Evolutionary conservation across 2,797 vertebrate species (phyloP).

Genomic region (Ctenochaetus hawaiiensis): DNA sequence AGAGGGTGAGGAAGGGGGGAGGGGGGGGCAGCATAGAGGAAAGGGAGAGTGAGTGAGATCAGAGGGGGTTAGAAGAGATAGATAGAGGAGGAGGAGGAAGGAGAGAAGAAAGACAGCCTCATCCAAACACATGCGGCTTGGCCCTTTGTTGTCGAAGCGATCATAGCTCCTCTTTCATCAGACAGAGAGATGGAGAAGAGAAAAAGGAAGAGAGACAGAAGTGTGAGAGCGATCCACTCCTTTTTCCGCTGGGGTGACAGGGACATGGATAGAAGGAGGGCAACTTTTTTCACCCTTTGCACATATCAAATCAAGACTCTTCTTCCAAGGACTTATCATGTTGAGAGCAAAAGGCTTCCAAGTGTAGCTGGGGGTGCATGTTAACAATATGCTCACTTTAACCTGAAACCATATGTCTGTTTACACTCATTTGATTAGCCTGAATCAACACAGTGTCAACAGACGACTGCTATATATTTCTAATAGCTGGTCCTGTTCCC

Average conservation of each 20-base stretch:
- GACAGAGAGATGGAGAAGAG: conserved; percentile 76
- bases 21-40: conserved; percentile 42
- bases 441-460: conserved; percentile 55
- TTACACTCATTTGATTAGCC: conserved; percentile 42
- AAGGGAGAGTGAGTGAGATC: conserved; percentile 78
- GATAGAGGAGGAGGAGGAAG: conserved; percentile 83
- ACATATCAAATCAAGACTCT: conserved; percentile 74
- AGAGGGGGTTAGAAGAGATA: conserved; percentile 78
- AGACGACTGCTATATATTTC: conserved; percentile 41
- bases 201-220: conserved; percentile 76
- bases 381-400: conserved; percentile 54
- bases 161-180: conserved; percentile 89
- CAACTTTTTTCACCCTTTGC: conserved; percentile 75
- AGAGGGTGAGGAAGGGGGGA: conserved; percentile 29
- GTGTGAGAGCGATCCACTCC: conserved; percentile 78
- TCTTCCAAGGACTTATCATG: conserved; percentile 75
- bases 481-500: conserved; percentile 48
- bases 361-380: conserved; percentile 41
- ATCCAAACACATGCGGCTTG: conserved; percentile 84
- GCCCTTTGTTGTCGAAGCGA: conserved; percentile 88
- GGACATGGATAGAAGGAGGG: conserved; percentile 76
- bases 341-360: conserved; percentile 67
- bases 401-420: conserved; percentile 60
- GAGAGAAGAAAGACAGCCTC: conserved; percentile 86
- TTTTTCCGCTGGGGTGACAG: conserved; percentile 81